phyloP scores from a whole-genome alignment of 1,140 invertebrate species.

The Helicoverpa armigera region DNA sequence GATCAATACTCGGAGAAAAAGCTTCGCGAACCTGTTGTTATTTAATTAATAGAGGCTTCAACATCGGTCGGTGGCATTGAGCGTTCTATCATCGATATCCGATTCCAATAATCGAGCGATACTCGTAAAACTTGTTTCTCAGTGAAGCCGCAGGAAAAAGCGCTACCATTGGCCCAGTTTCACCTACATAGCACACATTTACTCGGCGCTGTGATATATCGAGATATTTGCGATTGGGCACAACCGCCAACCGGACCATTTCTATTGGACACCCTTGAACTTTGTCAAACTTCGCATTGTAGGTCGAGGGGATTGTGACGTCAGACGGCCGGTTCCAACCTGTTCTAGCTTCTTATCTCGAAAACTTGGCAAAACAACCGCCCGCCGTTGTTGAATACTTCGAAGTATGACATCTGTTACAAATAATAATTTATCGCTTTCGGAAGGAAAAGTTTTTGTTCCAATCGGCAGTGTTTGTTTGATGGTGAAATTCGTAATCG shows the following conservation, averaged over 20 bases:
- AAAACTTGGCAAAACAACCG: slow-evolving; percentile 45
- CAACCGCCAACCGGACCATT: slow-evolving; percentile 20
- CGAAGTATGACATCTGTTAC: slow-evolving; percentile 32
- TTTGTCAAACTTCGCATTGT: slow-evolving; percentile 50
- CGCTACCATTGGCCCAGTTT: slow-evolving; percentile 50
- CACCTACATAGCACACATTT: slow-evolving; percentile 39
- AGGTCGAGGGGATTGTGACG: slow-evolving; percentile 41
- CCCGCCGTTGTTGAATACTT: slow-evolving; percentile 31
- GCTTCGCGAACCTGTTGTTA: slow-evolving; percentile 31
- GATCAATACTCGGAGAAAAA: slow-evolving; percentile 21
- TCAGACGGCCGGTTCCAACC: slow-evolving; percentile 25
- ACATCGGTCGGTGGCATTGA: slow-evolving; percentile 35
- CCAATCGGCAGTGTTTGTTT: background rate
- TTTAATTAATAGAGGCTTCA: slow-evolving; percentile 31
- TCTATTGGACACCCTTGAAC: slow-evolving; percentile 53
- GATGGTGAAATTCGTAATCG: background rate
- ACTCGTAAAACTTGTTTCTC: slow-evolving; percentile 51
- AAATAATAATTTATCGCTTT: slow-evolving; percentile 42
- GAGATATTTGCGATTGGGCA: slow-evolving; percentile 17
- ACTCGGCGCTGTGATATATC: slow-evolving; percentile 7
- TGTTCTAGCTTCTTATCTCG: slow-evolving; percentile 35
- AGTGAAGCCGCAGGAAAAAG: slow-evolving; percentile 51
- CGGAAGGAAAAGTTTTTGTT: slow-evolving; percentile 26
- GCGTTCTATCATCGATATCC: slow-evolving; percentile 44
- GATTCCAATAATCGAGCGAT: slow-evolving; percentile 47